Evolutionary conservation across 2,888 invertebrate genomes (phyloP), one percentile per base, ranked within the genome.

Genomic region (Macrosoma leucophasiata): DNA sequence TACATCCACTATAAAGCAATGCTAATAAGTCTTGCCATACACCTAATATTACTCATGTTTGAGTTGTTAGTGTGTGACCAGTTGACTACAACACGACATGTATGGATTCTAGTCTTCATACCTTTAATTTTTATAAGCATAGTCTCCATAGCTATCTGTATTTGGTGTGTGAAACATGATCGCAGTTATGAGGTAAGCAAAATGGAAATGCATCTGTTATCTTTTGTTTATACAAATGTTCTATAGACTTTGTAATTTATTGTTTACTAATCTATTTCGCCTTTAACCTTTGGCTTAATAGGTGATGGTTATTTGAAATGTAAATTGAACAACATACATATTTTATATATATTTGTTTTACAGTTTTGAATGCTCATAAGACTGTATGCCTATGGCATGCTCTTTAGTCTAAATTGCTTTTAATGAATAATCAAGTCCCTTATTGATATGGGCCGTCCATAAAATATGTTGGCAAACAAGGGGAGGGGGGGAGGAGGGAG

Each of bases 161-260:
- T 99, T 57, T 99, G 98, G 98, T 96, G 98, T 29, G 95, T 98
- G 10, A 97, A 98, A 79, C 97, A 98, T 78, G 98, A 98, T 69
- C 89, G 98, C 36, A 94, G 96, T 13, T 98, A 97, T 85, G 98
- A 98, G 89, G 94, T 93, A 72, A 69, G 79, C 63, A 41, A 39
- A n/a, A n/a, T n/a, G n/a, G n/a, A n/a, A n/a, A n/a, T n/a, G n/a
- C n/a, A n/a, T n/a, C n/a, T n/a, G n/a, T n/a, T n/a, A n/a, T n/a
- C n/a, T n/a, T n/a, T n/a, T n/a, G n/a, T n/a, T n/a, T n/a, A n/a
- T n/a, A n/a, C n/a, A n/a, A n/a, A n/a, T n/a, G n/a, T n/a, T n/a
- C n/a, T n/a, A n/a, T n/a, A n/a, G n/a, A n/a, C n/a, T 40, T 25
- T 32, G 21, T 28, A 20, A 18, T n/a, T n/a, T 13, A 8, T 14